Base-by-base conservation (phyloP, 2,888 invertebrate genomes). In the Andricus curvator region DNA sequence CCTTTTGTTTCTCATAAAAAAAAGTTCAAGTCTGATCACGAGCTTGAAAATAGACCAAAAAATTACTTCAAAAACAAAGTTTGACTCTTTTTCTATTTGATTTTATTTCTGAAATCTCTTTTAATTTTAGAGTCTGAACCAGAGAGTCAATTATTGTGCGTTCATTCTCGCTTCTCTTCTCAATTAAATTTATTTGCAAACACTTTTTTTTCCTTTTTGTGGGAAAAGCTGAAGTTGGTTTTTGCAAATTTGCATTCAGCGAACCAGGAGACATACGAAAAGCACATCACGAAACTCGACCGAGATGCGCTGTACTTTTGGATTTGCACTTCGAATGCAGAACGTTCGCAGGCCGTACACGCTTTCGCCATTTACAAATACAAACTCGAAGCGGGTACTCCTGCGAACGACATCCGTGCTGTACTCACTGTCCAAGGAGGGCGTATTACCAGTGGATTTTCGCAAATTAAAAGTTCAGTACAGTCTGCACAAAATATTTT, bases 101-200 rank as follows among this genome's bases (percentile, higher is more conserved):
- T 4, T 48, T 48, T 4, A 17, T 48, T 17, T 48, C 48, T 15
- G 15, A 48, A 15, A 17, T 48, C 48, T 48, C 17, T 48, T 17
- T 48, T 48, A 48, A 15, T 48, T 48, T 48, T 17, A 15, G 17
- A 48, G 17, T 48, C 4, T 1, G 15, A 48, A 48, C 1, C 17
- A 3, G 17, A 48, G 44, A 15, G 44, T 13, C 44, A 41, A 41
- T 44, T 44, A 13, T 44, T 1, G 44, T 15, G 15, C 15, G 15
- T 15, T 13, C 15, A 44, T n/a, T 56, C 9, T n/a, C 56, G 11
- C n/a, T 17, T n/a, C 9, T 56, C n/a, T 56, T 3, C n/a, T 2
- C 56, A 79, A 82, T 80, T 82, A 68, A 33, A 82, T 80, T 67
- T 77, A 77, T 65, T 77, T 77, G 48, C 48, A 51, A 22, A 68